Percentiles rank a stretch among this genome's conserved stretches.
phyloP scores from a whole-genome alignment of 2,888 invertebrate species.

The Melinaea menophilus region DNA sequence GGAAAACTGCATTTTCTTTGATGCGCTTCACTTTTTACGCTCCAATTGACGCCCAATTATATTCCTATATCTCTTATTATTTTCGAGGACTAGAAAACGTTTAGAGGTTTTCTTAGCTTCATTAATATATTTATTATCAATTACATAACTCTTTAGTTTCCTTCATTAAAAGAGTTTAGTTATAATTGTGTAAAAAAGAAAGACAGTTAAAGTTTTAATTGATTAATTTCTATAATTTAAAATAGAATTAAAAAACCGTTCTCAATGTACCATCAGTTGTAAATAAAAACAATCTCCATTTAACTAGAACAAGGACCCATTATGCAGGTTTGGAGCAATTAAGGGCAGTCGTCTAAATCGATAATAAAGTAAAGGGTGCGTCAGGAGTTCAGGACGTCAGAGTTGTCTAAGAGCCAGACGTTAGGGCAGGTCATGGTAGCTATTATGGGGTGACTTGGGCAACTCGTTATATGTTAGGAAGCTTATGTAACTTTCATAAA shows the following conservation, averaged over 20 bases:
- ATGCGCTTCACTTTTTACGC: slow-evolving; percentile 73
- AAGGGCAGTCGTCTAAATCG: slow-evolving; percentile 26
- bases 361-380: slow-evolving; percentile 19
- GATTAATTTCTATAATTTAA: no score
- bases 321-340: slow-evolving; percentile 12
- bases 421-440: slow-evolving; percentile 56
- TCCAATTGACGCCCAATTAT: slow-evolving; percentile 58
- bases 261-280: neutral
- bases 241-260: no score
- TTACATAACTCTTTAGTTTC: no score
- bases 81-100: neutral
- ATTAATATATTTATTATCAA: neutral
- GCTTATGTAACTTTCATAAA: slow-evolving; percentile 15
- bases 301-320: neutral
- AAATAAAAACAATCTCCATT: neutral
- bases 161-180: no score
- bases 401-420: slow-evolving; percentile 44
- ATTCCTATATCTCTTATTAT: slow-evolving; percentile 29
- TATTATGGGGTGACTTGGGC: slow-evolving; percentile 38
- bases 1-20: slow-evolving; percentile 77
- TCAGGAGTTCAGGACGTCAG: slow-evolving; percentile 27
- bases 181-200: no score
- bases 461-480: slow-evolving; percentile 18
- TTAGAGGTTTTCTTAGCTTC: neutral
- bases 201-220: no score